Conservation (phyloP, 1,140 invertebrate species). For the Lepeophtheirus salmonis region DNA sequence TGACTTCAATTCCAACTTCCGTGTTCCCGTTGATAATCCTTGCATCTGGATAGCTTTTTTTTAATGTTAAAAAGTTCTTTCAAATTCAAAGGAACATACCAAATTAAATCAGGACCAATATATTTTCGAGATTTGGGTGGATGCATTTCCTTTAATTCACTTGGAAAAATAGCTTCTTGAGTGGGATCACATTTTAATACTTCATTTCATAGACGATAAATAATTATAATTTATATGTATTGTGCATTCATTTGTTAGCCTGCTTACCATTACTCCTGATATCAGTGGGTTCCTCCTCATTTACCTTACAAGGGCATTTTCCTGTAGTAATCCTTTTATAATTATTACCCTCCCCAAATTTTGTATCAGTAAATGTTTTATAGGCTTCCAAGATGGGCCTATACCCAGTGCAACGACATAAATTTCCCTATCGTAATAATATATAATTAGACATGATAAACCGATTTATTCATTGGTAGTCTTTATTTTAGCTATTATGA, state of each 20-base stretch:
- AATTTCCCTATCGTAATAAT: conserved; percentile 55
- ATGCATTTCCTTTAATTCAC: conserved; percentile 61
- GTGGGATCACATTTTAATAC: conserved; percentile 56
- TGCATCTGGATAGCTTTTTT: conserved; percentile 46
- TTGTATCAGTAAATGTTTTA: conserved; percentile 29
- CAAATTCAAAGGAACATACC: conserved; percentile 55
- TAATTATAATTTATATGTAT: too few species aligned
- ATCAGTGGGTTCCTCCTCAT: too few species aligned
- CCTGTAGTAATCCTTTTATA: too few species aligned
- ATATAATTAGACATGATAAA: too few species aligned
- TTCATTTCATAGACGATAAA: too few species aligned
- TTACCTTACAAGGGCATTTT: too few species aligned
- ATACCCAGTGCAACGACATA: conserved; percentile 78
- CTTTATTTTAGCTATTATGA: too few species aligned
- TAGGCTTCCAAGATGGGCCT: conserved; percentile 72
- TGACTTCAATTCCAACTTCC: conserved; percentile 78
- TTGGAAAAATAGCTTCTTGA: conserved; percentile 85
- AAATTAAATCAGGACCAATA: conserved; percentile 43
- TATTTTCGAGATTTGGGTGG: not conserved
- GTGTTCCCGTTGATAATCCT: conserved; percentile 85
- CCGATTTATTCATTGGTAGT: too few species aligned
- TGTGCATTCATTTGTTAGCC: too few species aligned
- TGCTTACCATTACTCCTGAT: too few species aligned
- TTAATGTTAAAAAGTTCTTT: conserved; percentile 49
- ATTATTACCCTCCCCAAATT: too few species aligned